Evolutionary conservation across 2,888 invertebrate genomes (phyloP).

Genomic region (Phymatocera aterrima): DNA sequence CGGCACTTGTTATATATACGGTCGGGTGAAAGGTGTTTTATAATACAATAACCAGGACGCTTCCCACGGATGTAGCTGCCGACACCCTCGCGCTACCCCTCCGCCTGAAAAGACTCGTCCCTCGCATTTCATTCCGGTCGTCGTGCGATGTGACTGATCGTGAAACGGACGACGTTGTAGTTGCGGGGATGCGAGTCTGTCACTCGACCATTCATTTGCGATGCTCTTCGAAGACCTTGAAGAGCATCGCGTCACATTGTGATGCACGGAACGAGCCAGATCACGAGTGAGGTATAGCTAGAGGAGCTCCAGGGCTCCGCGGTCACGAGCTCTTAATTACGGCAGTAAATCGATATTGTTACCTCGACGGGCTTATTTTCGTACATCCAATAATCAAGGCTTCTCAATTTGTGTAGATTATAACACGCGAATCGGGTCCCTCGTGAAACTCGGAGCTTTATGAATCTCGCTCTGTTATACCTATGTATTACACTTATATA

Average conservation of each 20-base stretch:
- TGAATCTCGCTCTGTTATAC: conserved; percentile 46
- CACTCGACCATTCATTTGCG: conserved; percentile 27
- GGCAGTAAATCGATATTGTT: conserved; percentile 14
- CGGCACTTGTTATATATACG: conserved; percentile 28
- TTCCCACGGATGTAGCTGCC: conserved; percentile 49
- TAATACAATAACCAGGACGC: conserved; percentile 56
- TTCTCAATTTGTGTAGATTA: conserved; percentile 60
- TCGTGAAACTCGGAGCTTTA: conserved; percentile 35
- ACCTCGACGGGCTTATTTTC: not conserved
- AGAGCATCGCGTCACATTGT: not conserved
- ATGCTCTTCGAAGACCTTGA: too few relatives aligned
- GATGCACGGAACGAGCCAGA: not conserved
- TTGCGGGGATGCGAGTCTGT: not conserved
- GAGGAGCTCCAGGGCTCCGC: not conserved
- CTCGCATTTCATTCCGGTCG: conserved; percentile 13
- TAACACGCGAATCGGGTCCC: conserved; percentile 1
- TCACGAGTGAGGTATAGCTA: not conserved
- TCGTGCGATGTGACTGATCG: conserved; percentile 32
- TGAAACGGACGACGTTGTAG: conserved; percentile 4
- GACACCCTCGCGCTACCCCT: conserved; percentile 49
- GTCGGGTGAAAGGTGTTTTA: conserved; percentile 53
- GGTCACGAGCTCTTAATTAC: conserved; percentile 14
- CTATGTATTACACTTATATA: not conserved
- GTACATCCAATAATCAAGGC: conserved; percentile 23
- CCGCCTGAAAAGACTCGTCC: conserved; percentile 35